Conservation (phyloP, 2,113 vertebrate genomes). For the Istiophorus platypterus region DNA sequence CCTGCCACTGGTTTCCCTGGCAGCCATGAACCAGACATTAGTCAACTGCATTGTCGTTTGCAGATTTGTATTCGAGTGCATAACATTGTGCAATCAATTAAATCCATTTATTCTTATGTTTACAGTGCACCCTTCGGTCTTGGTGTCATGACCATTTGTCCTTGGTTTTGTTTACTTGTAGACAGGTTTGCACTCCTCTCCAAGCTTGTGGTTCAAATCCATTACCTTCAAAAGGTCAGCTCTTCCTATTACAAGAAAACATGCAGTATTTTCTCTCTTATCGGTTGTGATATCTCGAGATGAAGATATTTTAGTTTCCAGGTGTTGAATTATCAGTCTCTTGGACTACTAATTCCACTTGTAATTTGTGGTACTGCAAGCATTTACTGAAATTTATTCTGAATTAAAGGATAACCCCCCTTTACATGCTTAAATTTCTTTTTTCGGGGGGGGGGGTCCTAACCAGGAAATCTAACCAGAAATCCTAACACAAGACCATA, state of each 20-base stretch:
- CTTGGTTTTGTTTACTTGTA: neutral
- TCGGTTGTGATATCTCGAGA: neutral
- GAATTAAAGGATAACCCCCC: neutral
- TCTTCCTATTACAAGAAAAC: neutral
- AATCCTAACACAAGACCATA: too few species aligned
- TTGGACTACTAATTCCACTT: neutral
- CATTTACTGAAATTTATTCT: neutral
- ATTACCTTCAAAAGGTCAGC: neutral
- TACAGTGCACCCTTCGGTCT: too few species aligned
- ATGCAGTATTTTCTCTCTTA: neutral
- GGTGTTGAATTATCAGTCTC: neutral
- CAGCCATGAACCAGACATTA: constrained; percentile 44
- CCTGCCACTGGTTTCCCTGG: constrained; percentile 64
- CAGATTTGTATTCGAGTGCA: neutral
- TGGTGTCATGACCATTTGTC: neutral
- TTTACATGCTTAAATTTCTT: neutral
- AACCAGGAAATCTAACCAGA: too few species aligned
- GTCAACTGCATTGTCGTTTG: constrained; percentile 26
- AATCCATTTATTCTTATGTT: neutral
- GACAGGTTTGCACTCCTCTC: neutral
- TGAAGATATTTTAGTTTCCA: neutral
- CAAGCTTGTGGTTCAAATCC: neutral
- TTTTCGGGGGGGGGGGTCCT: too few species aligned
- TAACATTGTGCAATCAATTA: neutral
- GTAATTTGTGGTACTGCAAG: neutral